Conservation (phyloP, 2,113 vertebrate genomes). For the Ptyas mucosa region DNA sequence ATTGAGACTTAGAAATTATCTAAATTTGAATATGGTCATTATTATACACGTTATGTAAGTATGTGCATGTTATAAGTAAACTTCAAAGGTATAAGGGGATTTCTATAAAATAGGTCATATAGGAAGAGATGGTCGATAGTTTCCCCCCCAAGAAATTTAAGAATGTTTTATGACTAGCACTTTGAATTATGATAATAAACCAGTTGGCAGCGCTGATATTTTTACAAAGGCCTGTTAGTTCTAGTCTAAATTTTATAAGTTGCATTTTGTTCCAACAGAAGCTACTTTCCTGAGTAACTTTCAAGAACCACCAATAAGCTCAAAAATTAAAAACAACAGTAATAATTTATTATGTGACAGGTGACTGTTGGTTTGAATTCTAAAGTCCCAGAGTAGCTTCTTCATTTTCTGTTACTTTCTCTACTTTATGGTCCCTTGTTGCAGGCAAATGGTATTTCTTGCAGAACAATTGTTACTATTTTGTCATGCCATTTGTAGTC, state of each 20-base stretch:
- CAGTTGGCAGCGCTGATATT: not conserved
- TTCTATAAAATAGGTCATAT: not conserved
- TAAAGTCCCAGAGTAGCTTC: not conserved
- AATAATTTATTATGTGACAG: not conserved
- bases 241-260: not conserved
- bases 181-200: not conserved
- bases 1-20: not conserved
- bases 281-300: not conserved
- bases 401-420: not conserved
- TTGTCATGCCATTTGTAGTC: not conserved
- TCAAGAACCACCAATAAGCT: not conserved
- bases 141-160: not conserved
- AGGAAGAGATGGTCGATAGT: not conserved
- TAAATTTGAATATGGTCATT: not conserved
- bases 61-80: not conserved
- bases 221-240: not conserved
- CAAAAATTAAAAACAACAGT: not conserved
- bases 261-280: not conserved
- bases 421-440: not conserved
- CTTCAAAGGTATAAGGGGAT: not conserved
- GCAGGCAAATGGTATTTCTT: not conserved
- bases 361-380: not conserved
- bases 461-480: not conserved
- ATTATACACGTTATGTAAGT: not conserved
- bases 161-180: not conserved